Conservation (phyloP, 1,140 invertebrate species). For the Sogatella furcifera region DNA sequence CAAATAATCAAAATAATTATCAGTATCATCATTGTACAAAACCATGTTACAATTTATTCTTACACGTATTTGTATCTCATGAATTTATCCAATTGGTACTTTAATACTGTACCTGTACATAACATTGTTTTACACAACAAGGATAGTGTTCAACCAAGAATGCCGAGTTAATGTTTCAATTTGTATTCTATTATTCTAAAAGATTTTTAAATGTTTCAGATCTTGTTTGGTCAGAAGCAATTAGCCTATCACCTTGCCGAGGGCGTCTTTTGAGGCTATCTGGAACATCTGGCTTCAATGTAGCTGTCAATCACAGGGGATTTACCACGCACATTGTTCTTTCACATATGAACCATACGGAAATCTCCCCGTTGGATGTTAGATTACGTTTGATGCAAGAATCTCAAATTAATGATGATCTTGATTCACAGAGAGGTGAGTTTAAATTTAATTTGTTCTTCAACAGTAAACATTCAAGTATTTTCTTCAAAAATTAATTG, state of each 20-base stretch:
- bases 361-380: slow-evolving; percentile 24
- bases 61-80: too few species aligned
- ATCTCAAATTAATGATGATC: background rate
- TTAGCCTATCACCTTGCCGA: slow-evolving; percentile 17
- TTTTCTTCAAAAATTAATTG: too few species aligned
- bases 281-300: slow-evolving; percentile 20
- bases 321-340: slow-evolving; percentile 23
- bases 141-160: background rate
- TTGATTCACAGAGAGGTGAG: too few species aligned
- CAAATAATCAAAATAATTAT: too few species aligned
- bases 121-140: too few species aligned
- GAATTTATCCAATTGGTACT: too few species aligned
- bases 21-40: too few species aligned
- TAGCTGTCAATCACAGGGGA: slow-evolving; percentile 18
- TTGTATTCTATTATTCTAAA: background rate
- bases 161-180: too few species aligned
- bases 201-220: slow-evolving; percentile 9
- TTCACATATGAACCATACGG: slow-evolving; percentile 21
- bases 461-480: too few species aligned
- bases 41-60: too few species aligned
- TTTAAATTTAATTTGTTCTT: too few species aligned
- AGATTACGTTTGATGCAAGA: slow-evolving; percentile 13
- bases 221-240: slow-evolving; percentile 20
- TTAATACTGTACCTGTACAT: too few species aligned
- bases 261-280: slow-evolving; percentile 21